A percentile compares a stretch with the other conserved stretches of the same genome.
These are phyloP conservation scores for Drosophila robusta DNA, from an alignment of 2,888 invertebrate species.

Conservation along the genomic window DNA sequence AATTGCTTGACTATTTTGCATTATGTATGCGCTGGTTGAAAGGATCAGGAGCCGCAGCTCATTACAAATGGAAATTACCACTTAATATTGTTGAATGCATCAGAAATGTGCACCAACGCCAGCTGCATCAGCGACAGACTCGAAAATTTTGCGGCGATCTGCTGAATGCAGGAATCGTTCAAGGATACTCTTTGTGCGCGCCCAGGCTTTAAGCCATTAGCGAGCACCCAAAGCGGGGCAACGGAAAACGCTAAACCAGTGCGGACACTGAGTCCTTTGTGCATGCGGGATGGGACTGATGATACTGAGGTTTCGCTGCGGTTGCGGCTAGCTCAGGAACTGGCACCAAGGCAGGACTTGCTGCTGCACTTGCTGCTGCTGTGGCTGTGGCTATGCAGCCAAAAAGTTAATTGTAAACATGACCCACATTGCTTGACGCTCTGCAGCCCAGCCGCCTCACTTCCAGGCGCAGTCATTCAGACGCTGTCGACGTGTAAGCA, in stretches of 20 bases:
- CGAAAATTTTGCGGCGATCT: constrained; percentile 43
- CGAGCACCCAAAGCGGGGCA: constrained; percentile 18
- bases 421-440: constrained; percentile 62
- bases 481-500: constrained; percentile 14
- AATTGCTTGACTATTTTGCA: constrained; percentile 69
- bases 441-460: constrained; percentile 5
- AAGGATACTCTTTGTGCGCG: constrained; percentile 36
- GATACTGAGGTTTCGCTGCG: constrained; percentile 38
- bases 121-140: constrained; percentile 14
- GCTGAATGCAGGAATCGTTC: constrained; percentile 46
- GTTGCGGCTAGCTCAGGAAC: constrained; percentile 46
- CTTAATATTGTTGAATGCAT: constrained; percentile 66
- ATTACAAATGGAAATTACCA: constrained; percentile 80
- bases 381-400: constrained; percentile 26
- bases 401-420: constrained; percentile 80
- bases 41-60: constrained; percentile 53
- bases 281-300: constrained; percentile 67
- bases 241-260: constrained; percentile 54
- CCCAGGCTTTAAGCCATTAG: constrained; percentile 50
- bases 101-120: constrained; percentile 15
- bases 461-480: constrained; percentile 4
- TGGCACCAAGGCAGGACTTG: constrained; percentile 32
- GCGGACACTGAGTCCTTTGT: constrained; percentile 60
- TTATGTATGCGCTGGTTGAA: constrained; percentile 52
- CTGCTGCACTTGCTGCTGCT: constrained; percentile 5